phyloP scores from a whole-genome alignment of 2,113 vertebrate genomes.

The Carassius carassius region DNA sequence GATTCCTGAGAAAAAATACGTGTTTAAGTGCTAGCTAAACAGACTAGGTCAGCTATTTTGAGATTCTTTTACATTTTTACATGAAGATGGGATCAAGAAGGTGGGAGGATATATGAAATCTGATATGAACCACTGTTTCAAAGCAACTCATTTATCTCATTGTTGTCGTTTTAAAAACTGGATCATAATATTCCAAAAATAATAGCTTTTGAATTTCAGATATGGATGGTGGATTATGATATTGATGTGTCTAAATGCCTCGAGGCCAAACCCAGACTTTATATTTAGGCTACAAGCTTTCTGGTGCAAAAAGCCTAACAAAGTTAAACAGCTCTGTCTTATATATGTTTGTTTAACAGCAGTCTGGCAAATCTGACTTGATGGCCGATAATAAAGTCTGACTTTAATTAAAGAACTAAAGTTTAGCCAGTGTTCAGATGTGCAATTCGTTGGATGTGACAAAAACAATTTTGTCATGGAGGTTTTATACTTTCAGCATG shows the following conservation, averaged over 20 bases:
- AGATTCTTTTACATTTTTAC: background rate
- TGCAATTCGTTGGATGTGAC: background rate
- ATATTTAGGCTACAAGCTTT: background rate
- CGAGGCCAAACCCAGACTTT: background rate
- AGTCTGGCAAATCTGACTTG: constrained; percentile 30
- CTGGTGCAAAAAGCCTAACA: constrained; percentile 23
- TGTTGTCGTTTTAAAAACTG: background rate
- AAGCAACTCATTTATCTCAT: background rate
- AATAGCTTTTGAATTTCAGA: background rate
- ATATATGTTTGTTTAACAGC: constrained; percentile 27
- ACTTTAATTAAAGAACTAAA: background rate
- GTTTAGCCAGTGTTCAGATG: background rate
- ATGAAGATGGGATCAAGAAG: background rate
- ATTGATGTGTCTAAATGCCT: constrained; percentile 2
- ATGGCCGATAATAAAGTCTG: constrained; percentile 7
- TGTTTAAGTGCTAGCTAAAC: background rate
- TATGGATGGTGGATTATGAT: background rate
- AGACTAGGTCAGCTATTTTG: constrained; percentile 18
- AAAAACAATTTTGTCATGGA: background rate
- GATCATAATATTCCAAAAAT: background rate
- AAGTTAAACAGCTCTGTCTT: constrained; percentile 28
- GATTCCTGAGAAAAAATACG: background rate
- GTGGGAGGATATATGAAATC: background rate
- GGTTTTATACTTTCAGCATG: background rate
- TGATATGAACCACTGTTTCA: background rate